These are phyloP conservation scores for Leptodactylus fuscus DNA, from an alignment of 2,113 vertebrate species.

Conservation along the genomic window DNA sequence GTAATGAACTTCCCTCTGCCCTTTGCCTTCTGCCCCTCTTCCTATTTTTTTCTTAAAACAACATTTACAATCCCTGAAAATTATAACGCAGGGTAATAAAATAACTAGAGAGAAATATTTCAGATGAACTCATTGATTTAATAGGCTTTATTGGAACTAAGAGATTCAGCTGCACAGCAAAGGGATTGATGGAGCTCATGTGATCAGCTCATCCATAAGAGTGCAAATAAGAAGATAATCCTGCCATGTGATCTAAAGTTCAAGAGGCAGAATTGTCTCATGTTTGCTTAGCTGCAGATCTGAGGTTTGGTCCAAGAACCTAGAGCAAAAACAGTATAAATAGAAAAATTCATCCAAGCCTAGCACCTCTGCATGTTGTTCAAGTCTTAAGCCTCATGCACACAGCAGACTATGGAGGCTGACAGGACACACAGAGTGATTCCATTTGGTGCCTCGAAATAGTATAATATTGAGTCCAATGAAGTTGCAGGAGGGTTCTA, in stretches of 20 bases:
- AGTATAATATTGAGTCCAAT: too few species aligned
- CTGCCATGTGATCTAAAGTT: constrained; percentile 5
- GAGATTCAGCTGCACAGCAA: background rate
- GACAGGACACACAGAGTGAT: too few species aligned
- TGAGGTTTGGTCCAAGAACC: background rate
- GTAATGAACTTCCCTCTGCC: too few species aligned
- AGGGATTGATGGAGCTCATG: background rate
- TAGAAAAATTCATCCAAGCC: background rate
- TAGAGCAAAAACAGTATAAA: background rate
- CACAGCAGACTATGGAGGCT: too few species aligned
- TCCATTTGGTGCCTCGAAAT: too few species aligned
- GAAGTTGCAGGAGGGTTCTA: too few species aligned
- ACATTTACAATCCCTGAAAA: background rate
- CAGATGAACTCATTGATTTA: background rate
- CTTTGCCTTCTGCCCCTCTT: too few species aligned
- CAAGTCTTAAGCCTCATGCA: background rate
- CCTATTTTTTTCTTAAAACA: background rate
- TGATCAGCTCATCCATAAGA: background rate
- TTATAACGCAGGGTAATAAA: background rate
- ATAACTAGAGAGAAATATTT: background rate
- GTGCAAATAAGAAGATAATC: constrained; percentile 21
- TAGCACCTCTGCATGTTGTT: background rate
- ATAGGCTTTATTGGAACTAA: background rate
- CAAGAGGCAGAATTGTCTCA: constrained; percentile 4
- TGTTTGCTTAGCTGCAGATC: constrained; percentile 6